Percentiles rank a stretch among this genome's conserved stretches.
Conservation (phyloP, 2,113 vertebrate genomes). For the Myrmophylax atrothorax region DNA sequence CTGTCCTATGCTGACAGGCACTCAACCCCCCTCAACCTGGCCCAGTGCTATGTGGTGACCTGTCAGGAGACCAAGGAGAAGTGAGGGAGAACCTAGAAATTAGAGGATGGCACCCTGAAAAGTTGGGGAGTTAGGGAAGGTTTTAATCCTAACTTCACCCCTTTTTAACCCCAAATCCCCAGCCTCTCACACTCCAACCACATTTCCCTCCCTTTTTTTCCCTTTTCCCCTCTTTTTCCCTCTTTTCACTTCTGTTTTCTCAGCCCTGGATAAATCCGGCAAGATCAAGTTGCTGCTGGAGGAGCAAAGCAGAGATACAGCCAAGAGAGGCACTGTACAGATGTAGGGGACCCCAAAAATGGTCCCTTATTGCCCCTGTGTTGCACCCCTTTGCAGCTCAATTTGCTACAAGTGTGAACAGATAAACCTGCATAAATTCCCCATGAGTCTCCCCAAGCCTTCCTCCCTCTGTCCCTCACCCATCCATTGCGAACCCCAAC, state of each 20-base stretch:
- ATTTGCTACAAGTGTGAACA: background rate
- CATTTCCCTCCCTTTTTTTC: background rate
- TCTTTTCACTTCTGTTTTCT: background rate
- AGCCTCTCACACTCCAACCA: too few species aligned
- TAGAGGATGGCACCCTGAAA: too few species aligned
- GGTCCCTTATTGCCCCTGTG: too few species aligned
- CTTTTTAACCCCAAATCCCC: too few species aligned
- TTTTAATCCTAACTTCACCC: background rate
- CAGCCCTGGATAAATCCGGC: background rate
- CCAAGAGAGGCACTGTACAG: accelerated
- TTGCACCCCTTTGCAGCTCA: background rate
- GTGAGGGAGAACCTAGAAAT: background rate
- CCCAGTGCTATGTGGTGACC: background rate
- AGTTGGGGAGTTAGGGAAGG: background rate
- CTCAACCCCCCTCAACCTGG: background rate
- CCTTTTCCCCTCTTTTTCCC: background rate
- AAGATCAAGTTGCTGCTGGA: background rate
- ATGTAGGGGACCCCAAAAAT: background rate
- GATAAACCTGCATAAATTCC: background rate
- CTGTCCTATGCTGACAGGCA: background rate
- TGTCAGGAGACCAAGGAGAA: background rate
- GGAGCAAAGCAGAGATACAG: background rate
- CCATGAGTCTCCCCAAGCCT: background rate
- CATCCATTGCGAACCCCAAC: accelerated
- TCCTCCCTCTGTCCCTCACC: background rate